Evolutionary conservation across 1,140 invertebrate genomes (phyloP).

Genomic region (Catajapyx aquilonaris): DNA sequence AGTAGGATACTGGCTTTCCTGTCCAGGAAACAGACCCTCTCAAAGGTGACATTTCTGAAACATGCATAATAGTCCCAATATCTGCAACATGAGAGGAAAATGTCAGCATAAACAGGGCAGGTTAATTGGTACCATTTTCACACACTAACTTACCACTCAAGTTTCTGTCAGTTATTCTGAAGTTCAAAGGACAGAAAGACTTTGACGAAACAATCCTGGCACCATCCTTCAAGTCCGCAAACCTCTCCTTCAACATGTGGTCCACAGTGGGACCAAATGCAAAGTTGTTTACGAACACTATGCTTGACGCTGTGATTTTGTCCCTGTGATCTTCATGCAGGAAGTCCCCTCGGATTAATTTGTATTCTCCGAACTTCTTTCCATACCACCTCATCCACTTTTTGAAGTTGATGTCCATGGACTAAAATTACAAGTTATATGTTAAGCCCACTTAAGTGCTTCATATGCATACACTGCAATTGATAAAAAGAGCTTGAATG

Average conservation of each 20-base stretch:
- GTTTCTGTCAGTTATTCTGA: slow-evolving; percentile 84
- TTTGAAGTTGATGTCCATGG: slow-evolving; percentile 72
- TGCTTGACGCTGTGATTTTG: slow-evolving; percentile 72
- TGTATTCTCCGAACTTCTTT: slow-evolving; percentile 75
- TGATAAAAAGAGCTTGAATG: slow-evolving; percentile 6
- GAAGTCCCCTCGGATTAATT: slow-evolving; percentile 85
- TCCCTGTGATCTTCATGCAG: slow-evolving; percentile 74
- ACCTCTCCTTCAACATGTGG: slow-evolving; percentile 86
- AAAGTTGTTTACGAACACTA: slow-evolving; percentile 98
- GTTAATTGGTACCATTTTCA: no score
- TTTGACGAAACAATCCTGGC: slow-evolving; percentile 96
- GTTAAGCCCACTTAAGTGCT: no score
- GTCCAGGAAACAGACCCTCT: slow-evolving; percentile 96
- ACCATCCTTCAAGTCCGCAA: slow-evolving; percentile 87
- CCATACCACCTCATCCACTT: slow-evolving; percentile 96
- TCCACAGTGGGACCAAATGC: slow-evolving; percentile 93
- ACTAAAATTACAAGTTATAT: no score
- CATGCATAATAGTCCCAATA: slow-evolving; percentile 97
- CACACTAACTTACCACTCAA: slow-evolving; percentile 35
- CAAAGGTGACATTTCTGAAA: slow-evolving; percentile 82
- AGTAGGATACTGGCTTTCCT: slow-evolving; percentile 92
- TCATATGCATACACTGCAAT: not conserved
- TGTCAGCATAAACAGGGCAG: no score
- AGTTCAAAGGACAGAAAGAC: slow-evolving; percentile 93
- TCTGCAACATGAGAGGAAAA: no score